Evolutionary conservation across 2,888 invertebrate genomes (phyloP).

Genomic region (Boloria euphrosyne): DNA sequence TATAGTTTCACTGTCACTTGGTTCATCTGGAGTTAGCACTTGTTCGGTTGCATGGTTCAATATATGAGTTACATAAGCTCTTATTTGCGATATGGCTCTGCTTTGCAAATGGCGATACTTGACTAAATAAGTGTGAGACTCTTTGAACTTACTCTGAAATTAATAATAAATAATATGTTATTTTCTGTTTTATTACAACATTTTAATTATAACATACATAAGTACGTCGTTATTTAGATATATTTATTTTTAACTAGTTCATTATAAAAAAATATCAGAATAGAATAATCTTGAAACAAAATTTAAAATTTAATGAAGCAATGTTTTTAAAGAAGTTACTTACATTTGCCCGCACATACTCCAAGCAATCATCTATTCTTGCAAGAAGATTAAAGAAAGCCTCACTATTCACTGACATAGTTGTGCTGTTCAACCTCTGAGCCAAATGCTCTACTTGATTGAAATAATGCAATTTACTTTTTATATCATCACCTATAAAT

Average conservation of each 20-base stretch:
- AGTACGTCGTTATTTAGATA: too few species aligned
- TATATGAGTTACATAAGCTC: constrained; percentile 89
- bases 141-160: constrained; percentile 90
- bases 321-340: constrained; percentile 52
- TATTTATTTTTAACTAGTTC: too few species aligned
- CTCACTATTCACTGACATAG: constrained; percentile 91
- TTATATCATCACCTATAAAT: constrained; percentile 84
- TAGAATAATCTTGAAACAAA: too few species aligned
- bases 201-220: background rate
- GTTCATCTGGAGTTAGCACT: constrained; percentile 77
- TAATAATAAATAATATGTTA: background rate
- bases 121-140: constrained; percentile 90
- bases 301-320: background rate
- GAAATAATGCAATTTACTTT: constrained; percentile 91
- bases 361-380: constrained; percentile 92
- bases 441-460: constrained; percentile 91
- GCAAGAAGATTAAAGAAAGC: constrained; percentile 91
- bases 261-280: too few species aligned
- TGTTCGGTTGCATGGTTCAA: constrained; percentile 91
- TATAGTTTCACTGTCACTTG: constrained; percentile 62
- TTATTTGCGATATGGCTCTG: constrained; percentile 90
- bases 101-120: constrained; percentile 93
- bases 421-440: constrained; percentile 90
- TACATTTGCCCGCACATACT: constrained; percentile 92
- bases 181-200: background rate